Evolutionary conservation across 2,113 vertebrate species (phyloP).

Genomic region (Haliaeetus leucogaster): DNA sequence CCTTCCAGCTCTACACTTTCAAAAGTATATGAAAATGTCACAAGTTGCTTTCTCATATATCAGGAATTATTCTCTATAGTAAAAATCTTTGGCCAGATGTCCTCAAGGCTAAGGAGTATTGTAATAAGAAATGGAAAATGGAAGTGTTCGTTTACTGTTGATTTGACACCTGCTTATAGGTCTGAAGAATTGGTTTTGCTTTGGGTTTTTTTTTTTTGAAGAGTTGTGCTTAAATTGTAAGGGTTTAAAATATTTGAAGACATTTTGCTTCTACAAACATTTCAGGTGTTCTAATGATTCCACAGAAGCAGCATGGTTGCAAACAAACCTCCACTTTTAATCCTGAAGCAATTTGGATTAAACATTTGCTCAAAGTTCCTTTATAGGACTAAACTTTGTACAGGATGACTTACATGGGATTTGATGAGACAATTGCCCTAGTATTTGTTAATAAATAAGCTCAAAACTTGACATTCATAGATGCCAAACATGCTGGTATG

Average conservation of each 20-base stretch:
- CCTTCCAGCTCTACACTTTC: background rate
- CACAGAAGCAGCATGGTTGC: background rate
- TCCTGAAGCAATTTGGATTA: background rate
- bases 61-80: background rate
- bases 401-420: background rate
- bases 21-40: rapidly evolving
- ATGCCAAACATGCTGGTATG: background rate
- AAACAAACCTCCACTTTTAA: background rate
- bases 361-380: background rate
- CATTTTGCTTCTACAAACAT: background rate
- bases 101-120: background rate
- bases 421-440: background rate
- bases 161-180: background rate
- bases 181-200: background rate
- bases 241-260: background rate
- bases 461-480: background rate
- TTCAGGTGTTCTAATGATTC: background rate
- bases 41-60: background rate
- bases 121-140: background rate
- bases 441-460: background rate
- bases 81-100: background rate
- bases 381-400: background rate
- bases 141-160: background rate
- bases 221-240: background rate
- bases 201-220: background rate